A percentile compares a stretch with the other conserved stretches of the same genome.
Conservation (phyloP, 2,888 invertebrate genomes). For the Formica aserva region DNA sequence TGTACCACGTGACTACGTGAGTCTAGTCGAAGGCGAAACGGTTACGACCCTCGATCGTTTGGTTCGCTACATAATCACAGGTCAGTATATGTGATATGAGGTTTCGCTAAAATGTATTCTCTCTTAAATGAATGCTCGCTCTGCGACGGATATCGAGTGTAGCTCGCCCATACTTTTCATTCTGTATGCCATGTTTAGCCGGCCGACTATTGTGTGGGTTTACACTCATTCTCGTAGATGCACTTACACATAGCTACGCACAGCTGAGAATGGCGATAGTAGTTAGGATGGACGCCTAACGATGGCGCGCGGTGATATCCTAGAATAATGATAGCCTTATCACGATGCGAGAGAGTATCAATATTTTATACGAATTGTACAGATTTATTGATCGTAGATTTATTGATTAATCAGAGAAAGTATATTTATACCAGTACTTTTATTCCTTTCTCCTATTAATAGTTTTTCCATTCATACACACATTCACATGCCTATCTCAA, state of each 20-base stretch:
- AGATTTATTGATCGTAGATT: too few species aligned
- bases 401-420: background rate
- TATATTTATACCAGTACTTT: background rate
- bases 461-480: background rate
- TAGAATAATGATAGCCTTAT: slow-evolving; percentile 24
- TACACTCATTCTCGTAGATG: slow-evolving; percentile 35
- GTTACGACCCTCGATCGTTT: background rate
- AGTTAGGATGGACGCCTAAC: slow-evolving; percentile 71
- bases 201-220: slow-evolving; percentile 11
- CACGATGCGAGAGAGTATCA: background rate
- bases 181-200: background rate
- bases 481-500: background rate
- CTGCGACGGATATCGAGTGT: background rate
- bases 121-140: background rate
- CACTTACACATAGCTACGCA: slow-evolving; percentile 28
- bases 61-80: slow-evolving; percentile 9
- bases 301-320: slow-evolving; percentile 71
- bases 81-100: slow-evolving; percentile 19
- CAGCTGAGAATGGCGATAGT: slow-evolving; percentile 53
- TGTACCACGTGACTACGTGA: slow-evolving; percentile 33
- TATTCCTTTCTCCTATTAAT: background rate
- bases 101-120: background rate
- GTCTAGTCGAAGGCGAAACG: background rate
- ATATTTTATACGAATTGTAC: slow-evolving; percentile 3
- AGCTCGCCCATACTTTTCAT: background rate